A percentile compares a stretch with the other conserved stretches of the same genome.
Evolutionary conservation across 2,797 vertebrate species (phyloP).

Genomic region (Heteromormyrus szaboi): DNA sequence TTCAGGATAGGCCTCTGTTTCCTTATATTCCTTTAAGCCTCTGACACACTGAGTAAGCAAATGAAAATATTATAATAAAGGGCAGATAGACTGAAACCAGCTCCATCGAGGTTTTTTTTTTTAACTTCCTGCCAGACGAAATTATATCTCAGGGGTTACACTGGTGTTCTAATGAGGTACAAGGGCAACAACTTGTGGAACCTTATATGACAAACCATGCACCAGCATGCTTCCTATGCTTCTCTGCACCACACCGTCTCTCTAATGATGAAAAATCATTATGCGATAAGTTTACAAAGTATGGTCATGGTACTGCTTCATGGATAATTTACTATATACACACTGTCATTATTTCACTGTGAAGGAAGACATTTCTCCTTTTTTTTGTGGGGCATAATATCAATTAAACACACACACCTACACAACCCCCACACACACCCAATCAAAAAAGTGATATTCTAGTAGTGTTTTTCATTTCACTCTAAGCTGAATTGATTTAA

Average conservation of each 20-base stretch:
- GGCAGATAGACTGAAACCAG: conserved; percentile 2
- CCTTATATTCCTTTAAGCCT: neutral
- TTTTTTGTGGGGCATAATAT: neutral
- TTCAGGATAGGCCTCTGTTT: neutral
- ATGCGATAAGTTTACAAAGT: neutral
- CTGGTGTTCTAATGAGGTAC: conserved; percentile 12
- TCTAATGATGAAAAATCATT: neutral
- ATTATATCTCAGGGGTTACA: neutral
- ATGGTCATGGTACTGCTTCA: neutral
- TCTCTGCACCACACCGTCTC: neutral
- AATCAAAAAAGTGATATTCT: neutral
- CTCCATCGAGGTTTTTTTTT: neutral
- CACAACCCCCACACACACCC: neutral
- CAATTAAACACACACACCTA: neutral
- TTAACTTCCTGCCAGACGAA: conserved; percentile 1
- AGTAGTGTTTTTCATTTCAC: neutral
- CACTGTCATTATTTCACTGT: neutral
- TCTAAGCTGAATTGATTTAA: conserved; percentile 11
- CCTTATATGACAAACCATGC: conserved; percentile 9
- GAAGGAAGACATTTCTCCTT: neutral
- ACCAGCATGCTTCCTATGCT: neutral
- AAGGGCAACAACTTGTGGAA: neutral
- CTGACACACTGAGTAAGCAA: conserved; percentile 12
- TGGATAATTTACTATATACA: neutral
- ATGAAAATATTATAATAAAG: conserved; percentile 16